Base-by-base conservation (phyloP, 2,113 vertebrate genomes). In the Ochotona curzoniae region DNA sequence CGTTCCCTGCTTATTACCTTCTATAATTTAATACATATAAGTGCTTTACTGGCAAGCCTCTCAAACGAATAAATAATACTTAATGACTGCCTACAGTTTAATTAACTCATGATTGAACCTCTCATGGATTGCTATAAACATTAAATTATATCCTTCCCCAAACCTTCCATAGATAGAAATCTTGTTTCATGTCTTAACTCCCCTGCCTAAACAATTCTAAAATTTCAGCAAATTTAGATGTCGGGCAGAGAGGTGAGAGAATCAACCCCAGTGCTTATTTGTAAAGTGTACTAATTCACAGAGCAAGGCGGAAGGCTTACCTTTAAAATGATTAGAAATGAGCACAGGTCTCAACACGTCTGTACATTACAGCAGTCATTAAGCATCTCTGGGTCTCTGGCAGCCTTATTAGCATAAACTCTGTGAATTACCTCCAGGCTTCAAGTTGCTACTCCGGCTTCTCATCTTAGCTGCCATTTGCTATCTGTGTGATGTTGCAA, bases 81-180 rank as follows among this genome's bases (percentile, higher is more conserved):
- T 97, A 95, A 97, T 97, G 96, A 95, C 93, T 97, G 97, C 92
- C 96, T 97, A 91, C 92, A 96, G 87, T 97, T 98, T 98, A 97
- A 98, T 98, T 97, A 97, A 98, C 97, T 98, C 86, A 95, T 97
- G 96, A 96, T 87, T 97, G 96, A 97, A 97, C 96, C 97, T 97
- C 82, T 93, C 91, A 92, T 93, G 95, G 95, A 94, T 61, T 94
- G 94, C 96, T 93, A 66, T 12, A 89, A 98, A 96, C 96, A 97
- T 78, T 26, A 86, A 91, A 94, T 96, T 96, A 94, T 57, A 91
- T 63, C 91, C 74, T 91, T 93, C 75, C 83, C 92, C 89, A 92
- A 96, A 90, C 91, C 95, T 96, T 94, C 69, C 96, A 96, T 30
- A 79, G 51, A 87, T 11, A 94, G 81, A 96, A 95, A 97, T 95